phyloP scores from a whole-genome alignment of 2,888 invertebrate genomes.

The Antitype chi region DNA sequence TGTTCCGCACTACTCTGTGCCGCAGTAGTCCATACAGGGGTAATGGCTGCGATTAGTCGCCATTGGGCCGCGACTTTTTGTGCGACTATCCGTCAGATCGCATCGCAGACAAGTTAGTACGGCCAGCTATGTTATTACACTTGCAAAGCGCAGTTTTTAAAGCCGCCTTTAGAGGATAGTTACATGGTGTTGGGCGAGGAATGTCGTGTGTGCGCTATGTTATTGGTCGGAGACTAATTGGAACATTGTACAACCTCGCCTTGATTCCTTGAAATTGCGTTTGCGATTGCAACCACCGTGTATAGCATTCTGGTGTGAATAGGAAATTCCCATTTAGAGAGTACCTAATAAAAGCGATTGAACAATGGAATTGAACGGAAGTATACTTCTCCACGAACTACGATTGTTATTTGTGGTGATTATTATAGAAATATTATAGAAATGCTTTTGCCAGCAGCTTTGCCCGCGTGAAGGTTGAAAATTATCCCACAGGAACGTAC shows the following conservation, averaged over 20 bases:
- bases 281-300: not conserved
- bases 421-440: not conserved
- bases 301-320: not conserved
- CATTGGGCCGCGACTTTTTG: slow-evolving; percentile 70
- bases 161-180: slow-evolving; percentile 17
- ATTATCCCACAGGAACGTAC: no score
- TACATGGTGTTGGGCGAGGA: slow-evolving; percentile 41
- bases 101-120: slow-evolving; percentile 63
- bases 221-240: slow-evolving; percentile 39
- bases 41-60: slow-evolving; percentile 75
- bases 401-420: not conserved
- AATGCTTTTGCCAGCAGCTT: no score
- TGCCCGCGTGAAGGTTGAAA: no score
- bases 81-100: slow-evolving; percentile 65
- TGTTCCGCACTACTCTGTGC: slow-evolving; percentile 45
- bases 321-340: not conserved
- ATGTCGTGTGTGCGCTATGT: slow-evolving; percentile 34
- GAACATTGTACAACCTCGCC: slow-evolving; percentile 21
- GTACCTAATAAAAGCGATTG: not conserved
- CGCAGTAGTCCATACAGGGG: slow-evolving; percentile 65
- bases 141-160: slow-evolving; percentile 64
- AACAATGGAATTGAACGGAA: not conserved
- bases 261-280: not conserved
- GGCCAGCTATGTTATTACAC: slow-evolving; percentile 67
- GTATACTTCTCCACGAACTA: not conserved